Evolutionary conservation across 2,888 invertebrate genomes (phyloP).

Genomic region (Diloba caeruleocephala): DNA sequence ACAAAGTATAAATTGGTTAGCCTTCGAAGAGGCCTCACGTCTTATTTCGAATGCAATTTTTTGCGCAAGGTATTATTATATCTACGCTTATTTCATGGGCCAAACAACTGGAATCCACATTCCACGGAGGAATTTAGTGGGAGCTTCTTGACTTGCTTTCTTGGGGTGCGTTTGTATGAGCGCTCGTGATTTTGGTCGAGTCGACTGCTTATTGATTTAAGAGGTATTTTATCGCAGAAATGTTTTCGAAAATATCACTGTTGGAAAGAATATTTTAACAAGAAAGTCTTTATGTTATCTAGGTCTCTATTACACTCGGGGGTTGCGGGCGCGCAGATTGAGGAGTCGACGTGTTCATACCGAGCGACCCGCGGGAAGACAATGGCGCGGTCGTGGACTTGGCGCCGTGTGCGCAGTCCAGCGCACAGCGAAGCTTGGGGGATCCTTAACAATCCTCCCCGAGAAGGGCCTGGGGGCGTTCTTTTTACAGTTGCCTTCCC

Average conservation of each 20-base stretch:
- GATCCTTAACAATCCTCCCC: too few relatives aligned
- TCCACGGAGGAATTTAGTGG: conserved; percentile 57
- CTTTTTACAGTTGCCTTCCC: too few relatives aligned
- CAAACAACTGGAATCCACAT: conserved; percentile 54
- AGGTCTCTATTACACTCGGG: conserved; percentile 23
- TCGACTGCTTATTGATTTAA: conserved; percentile 42
- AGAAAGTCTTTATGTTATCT: conserved; percentile 16
- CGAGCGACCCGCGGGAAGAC: too few relatives aligned
- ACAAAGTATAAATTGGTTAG: conserved; percentile 24
- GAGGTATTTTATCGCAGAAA: conserved; percentile 9
- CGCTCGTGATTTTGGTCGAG: conserved; percentile 38
- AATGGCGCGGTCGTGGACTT: too few relatives aligned
- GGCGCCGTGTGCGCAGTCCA: too few relatives aligned
- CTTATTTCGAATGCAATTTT: conserved; percentile 39
- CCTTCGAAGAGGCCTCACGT: conserved; percentile 41
- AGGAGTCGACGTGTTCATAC: too few relatives aligned
- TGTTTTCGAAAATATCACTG: conserved; percentile 6
- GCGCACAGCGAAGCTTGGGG: too few relatives aligned
- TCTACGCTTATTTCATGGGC: conserved; percentile 50
- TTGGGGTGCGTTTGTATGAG: conserved; percentile 46
- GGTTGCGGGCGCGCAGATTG: too few relatives aligned
- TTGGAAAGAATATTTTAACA: not conserved
- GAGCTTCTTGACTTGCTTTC: conserved; percentile 57
- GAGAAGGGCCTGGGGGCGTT: too few relatives aligned
- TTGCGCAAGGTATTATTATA: conserved; percentile 38